A percentile compares a stretch with the other conserved stretches of the same genome.
Conservation (phyloP, 2,113 vertebrate genomes). For the Syngnathoides biaculeatus region DNA sequence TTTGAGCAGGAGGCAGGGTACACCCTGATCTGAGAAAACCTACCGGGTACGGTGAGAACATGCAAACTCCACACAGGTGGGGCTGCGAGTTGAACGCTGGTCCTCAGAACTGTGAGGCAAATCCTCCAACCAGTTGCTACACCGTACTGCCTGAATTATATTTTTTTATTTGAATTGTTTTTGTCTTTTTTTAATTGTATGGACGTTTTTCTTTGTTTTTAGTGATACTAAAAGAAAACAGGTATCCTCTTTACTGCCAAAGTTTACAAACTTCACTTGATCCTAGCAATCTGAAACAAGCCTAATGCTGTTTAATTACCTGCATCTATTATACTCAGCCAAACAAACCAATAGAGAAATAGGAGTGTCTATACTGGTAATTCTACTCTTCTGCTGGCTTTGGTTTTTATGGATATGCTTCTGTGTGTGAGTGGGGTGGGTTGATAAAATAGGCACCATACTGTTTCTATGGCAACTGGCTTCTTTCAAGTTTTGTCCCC, state of each 20-base stretch:
- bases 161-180: too few relatives aligned
- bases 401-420: conserved; percentile 43
- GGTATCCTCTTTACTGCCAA: conserved; percentile 10
- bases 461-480: conserved; percentile 73
- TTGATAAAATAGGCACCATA: conserved; percentile 57
- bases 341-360: background rate
- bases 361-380: conserved; percentile 26
- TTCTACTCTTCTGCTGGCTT: conserved; percentile 26
- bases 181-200: too few relatives aligned
- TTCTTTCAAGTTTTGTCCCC: conserved; percentile 63
- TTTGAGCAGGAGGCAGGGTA: too few relatives aligned
- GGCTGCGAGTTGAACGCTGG: too few relatives aligned
- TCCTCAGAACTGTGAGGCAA: too few relatives aligned
- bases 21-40: too few relatives aligned
- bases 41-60: too few relatives aligned
- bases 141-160: too few relatives aligned
- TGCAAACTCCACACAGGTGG: too few relatives aligned
- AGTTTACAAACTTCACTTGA: conserved; percentile 40
- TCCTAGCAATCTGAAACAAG: conserved; percentile 30
- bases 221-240: conserved; percentile 25
- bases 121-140: too few relatives aligned
- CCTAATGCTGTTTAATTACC: conserved; percentile 52
- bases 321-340: conserved; percentile 34
- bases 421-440: conserved; percentile 27
- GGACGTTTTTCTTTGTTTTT: too few relatives aligned